Evolutionary conservation across 1,140 invertebrate genomes (phyloP).

Genomic region (Polypedilum pembai): DNA sequence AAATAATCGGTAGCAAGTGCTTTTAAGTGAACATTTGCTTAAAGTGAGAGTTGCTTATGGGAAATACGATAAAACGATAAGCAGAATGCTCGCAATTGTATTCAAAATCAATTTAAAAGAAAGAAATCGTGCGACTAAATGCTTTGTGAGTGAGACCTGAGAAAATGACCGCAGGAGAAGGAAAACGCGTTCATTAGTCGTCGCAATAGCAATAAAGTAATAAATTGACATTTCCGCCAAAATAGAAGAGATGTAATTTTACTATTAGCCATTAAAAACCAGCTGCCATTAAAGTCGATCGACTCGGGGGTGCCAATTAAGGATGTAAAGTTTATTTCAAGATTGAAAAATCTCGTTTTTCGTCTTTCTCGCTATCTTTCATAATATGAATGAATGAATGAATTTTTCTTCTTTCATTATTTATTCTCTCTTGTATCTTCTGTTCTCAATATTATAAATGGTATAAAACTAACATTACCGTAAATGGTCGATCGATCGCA

Average conservation of each 20-base stretch:
- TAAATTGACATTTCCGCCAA: conserved; percentile 1
- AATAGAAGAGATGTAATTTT: not conserved
- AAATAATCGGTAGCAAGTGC: too few species aligned
- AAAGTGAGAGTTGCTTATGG: too few species aligned
- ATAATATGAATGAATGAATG: not conserved
- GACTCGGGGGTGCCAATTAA: not conserved
- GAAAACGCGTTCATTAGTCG: too few species aligned
- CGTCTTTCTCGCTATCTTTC: not conserved
- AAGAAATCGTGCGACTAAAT: too few species aligned
- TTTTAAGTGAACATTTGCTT: too few species aligned
- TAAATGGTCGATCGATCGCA: not conserved
- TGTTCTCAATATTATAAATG: not conserved
- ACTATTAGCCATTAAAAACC: not conserved
- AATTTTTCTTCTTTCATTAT: not conserved
- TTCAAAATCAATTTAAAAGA: too few species aligned
- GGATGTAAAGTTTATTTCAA: not conserved
- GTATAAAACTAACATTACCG: conserved; percentile 12
- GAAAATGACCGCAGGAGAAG: too few species aligned
- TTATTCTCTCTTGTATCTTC: not conserved
- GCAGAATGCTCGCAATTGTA: too few species aligned
- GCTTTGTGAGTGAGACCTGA: too few species aligned
- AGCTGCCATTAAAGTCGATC: not conserved
- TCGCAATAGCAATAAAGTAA: too few species aligned
- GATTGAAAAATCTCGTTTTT: not conserved
- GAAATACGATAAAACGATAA: too few species aligned